Percentiles rank a stretch among this genome's conserved stretches.
Conservation (phyloP, 2,113 vertebrate genomes). For the Indri indri region DNA sequence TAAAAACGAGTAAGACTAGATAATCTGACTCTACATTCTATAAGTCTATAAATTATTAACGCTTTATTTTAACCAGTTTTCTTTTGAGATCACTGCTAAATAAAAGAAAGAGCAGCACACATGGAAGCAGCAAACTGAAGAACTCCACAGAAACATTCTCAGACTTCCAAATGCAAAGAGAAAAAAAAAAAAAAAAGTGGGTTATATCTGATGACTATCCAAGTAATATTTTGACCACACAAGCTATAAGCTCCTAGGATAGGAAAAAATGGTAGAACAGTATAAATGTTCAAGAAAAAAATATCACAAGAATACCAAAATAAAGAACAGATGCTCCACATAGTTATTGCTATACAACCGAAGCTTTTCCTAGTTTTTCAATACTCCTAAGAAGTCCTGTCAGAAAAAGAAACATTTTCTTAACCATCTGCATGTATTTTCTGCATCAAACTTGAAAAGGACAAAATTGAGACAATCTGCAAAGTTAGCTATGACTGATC, state of each 20-base stretch:
- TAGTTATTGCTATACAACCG: constrained; percentile 41
- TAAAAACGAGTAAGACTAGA: neutral
- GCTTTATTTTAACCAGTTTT: constrained; percentile 39
- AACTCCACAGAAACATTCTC: neutral
- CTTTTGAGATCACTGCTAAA: constrained; percentile 13
- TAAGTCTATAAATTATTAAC: constrained; percentile 31
- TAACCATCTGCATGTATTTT: constrained; percentile 36
- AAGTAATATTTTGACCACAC: neutral
- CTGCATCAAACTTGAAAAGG: neutral
- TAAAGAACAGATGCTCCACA: constrained; percentile 53
- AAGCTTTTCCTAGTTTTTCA: constrained; percentile 51
- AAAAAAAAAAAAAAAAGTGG: neutral
- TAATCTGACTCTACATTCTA: neutral
- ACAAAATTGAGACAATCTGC: neutral
- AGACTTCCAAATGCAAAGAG: constrained; percentile 22
- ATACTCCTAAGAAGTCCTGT: neutral
- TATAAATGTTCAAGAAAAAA: constrained; percentile 56
- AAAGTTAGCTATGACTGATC: neutral
- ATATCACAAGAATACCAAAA: constrained; percentile 57
- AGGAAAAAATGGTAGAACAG: constrained; percentile 48
- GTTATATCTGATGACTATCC: constrained; percentile 11
- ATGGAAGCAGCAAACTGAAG: neutral
- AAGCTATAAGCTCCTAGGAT: constrained; percentile 11
- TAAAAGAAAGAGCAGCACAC: constrained; percentile 7
- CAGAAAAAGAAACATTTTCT: constrained; percentile 21